Conservation (phyloP, 1,140 invertebrate genomes). For the Aphelenchoides avenae region DNA sequence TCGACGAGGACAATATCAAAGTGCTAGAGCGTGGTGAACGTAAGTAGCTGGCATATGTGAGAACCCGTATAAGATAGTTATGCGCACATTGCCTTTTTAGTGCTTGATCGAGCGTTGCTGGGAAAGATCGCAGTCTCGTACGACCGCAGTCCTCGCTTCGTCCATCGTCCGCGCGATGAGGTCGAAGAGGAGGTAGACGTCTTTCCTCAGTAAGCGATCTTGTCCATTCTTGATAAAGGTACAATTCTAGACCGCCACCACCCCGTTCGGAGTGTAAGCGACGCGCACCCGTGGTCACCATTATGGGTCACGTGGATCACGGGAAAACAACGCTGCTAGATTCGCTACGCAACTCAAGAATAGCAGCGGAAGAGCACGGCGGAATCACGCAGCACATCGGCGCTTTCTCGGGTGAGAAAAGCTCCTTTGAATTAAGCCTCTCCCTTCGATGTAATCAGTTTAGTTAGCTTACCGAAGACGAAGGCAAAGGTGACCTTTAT, state of each 20-base stretch:
- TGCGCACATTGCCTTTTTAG: too few species aligned
- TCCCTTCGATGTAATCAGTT: slow-evolving; percentile 14
- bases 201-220: slow-evolving; percentile 18
- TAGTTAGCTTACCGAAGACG: slow-evolving; percentile 67
- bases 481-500: slow-evolving; percentile 82
- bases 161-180: slow-evolving; percentile 24
- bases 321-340: slow-evolving; percentile 96
- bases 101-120: slow-evolving; percentile 17
- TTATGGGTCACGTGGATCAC: slow-evolving; percentile 99
- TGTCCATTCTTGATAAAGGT: slow-evolving; percentile 3
- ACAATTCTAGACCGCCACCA: slow-evolving; percentile 21
- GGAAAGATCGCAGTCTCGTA: slow-evolving; percentile 20
- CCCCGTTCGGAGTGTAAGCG: slow-evolving; percentile 34
- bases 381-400: slow-evolving; percentile 99
- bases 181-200: slow-evolving; percentile 26
- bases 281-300: slow-evolving; percentile 71
- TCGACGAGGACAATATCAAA: slow-evolving; percentile 22
- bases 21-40: slow-evolving; percentile 26
- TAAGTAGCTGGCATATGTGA: slow-evolving; percentile 3
- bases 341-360: slow-evolving; percentile 74
- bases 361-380: slow-evolving; percentile 89
- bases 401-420: slow-evolving; percentile 74
- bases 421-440: background rate
- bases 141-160: slow-evolving; percentile 31
- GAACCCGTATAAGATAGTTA: slow-evolving; percentile 22